Evolutionary conservation across 2,113 vertebrate species (phyloP), one percentile per base, ranked within the genome.

Genomic region (Nothoprocta pentlandii): DNA sequence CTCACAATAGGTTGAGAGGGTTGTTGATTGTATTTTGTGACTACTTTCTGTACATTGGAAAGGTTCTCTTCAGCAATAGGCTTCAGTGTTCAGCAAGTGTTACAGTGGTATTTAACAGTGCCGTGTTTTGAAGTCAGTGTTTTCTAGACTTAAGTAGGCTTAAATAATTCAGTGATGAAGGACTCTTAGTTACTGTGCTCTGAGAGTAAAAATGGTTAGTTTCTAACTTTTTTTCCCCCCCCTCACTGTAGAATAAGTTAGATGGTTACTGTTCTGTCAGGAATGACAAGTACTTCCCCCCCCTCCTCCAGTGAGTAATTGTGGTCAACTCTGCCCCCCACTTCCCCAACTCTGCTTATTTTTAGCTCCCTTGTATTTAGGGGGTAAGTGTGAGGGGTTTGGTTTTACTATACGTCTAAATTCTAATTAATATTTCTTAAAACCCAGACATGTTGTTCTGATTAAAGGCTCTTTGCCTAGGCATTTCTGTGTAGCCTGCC

Each of bases 401-500:
- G 19, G 56, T 70, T 91, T 78, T 82, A 83, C 30, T 85, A 36
- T 16, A 58, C 74, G 87, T 63, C 19, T 75, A 69, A 90, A 79
- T 62, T 89, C 70, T 95, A 95, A 95, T 96, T 93, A 93, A 90
- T 92, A 95, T 92, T 94, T 42, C 83, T 54, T 54, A 63, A 54
- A 68, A 93, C 95, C 94, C 88, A 94, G 67, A 96, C 92, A 96
- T 92, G 92, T 94, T 96, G 94, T 94, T 94, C 92, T 94, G 92
- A 92, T 89, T 94, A 96, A 93, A 92, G 62, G 91, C 86, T 96
- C 91, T 91, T 93, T 95, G 97, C 96, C 94, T 58, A 95, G 95
- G 95, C 95, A 96, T 97, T 97, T 96, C 82, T 96, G 73, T 88
- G 86, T 59, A 96, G 95, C 94, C 97, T 97, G 96, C 94, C 94